Conservation (phyloP, 2,113 vertebrate species). For the Cettia cetti region DNA sequence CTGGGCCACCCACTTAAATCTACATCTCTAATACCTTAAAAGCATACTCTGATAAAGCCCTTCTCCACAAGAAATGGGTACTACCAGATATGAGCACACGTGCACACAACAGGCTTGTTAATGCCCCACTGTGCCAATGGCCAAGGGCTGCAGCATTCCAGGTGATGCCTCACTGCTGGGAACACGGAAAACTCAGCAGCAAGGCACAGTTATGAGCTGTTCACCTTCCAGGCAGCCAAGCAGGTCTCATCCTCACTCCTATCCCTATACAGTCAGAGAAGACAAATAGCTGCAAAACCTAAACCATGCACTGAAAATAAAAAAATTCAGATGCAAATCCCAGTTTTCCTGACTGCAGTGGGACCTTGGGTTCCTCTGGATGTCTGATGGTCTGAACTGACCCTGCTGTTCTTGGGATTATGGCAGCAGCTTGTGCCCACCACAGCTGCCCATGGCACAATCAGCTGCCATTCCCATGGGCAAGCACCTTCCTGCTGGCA, state of each 20-base stretch:
- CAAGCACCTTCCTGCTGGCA: neutral
- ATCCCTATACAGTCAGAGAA: neutral
- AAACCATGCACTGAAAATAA: neutral
- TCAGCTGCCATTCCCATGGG: neutral
- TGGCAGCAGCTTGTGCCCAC: neutral
- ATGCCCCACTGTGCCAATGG: neutral
- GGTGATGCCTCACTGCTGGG: neutral
- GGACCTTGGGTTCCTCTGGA: neutral
- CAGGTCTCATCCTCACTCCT: neutral
- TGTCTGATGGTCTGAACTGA: accelerated
- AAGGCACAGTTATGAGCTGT: neutral
- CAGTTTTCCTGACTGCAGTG: neutral
- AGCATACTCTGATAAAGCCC: neutral
- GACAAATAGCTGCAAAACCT: neutral
- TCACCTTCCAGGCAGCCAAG: neutral
- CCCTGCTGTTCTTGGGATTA: neutral
- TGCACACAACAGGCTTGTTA: neutral
- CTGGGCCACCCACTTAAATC: neutral
- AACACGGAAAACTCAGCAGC: neutral
- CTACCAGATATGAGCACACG: neutral
- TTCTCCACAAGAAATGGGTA: neutral
- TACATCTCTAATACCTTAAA: neutral
- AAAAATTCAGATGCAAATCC: neutral
- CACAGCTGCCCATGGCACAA: neutral
- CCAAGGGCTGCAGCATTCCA: neutral